Conservation (phyloP, 1,140 invertebrate species). For the Antheraea pernyi region DNA sequence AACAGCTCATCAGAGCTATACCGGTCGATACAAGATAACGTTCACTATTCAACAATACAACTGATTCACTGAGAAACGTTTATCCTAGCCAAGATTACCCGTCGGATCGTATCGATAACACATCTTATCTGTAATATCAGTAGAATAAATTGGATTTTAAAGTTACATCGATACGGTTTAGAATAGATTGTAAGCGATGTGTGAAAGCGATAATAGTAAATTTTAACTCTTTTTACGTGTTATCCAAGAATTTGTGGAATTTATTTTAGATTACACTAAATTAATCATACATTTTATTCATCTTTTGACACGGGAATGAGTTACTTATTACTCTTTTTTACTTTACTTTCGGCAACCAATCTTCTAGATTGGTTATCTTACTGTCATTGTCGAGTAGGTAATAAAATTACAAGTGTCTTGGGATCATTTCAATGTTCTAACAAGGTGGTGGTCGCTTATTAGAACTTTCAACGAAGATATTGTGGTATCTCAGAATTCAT, state of each 20-base stretch:
- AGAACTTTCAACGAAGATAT: too few species aligned
- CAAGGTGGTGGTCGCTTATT: too few species aligned
- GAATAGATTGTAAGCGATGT: neutral
- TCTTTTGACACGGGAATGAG: neutral
- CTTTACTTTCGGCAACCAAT: too few species aligned
- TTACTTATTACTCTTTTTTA: too few species aligned
- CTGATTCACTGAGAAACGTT: neutral
- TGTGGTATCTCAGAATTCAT: too few species aligned
- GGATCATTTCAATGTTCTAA: too few species aligned
- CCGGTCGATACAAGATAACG: neutral
- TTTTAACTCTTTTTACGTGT: neutral
- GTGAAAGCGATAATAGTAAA: neutral
- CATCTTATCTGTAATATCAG: neutral
- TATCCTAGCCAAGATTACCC: neutral
- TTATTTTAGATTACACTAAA: neutral
- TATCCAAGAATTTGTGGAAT: neutral
- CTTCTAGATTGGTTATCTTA: too few species aligned
- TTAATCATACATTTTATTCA: neutral
- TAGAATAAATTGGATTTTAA: constrained; percentile 5
- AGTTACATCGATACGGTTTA: neutral
- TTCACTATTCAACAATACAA: neutral
- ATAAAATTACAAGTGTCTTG: too few species aligned
- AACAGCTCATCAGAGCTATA: neutral
- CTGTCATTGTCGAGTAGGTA: too few species aligned
- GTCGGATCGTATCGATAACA: constrained; percentile 1